Base-by-base conservation (phyloP, 2,113 vertebrate species). In the Rhegmatorhina hoffmannsi region DNA sequence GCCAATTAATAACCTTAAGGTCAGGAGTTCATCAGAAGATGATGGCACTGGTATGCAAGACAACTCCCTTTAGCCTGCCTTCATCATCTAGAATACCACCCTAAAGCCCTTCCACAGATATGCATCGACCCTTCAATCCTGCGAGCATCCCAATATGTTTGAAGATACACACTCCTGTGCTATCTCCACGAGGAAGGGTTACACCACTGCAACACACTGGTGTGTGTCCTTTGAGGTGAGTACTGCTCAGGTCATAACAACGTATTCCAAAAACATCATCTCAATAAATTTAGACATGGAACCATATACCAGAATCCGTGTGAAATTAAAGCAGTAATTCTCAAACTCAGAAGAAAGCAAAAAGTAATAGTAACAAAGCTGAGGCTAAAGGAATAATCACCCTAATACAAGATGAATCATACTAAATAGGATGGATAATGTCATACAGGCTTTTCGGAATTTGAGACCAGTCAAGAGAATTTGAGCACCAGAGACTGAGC, bases 141-240 rank as follows among this genome's bases (percentile, higher is more conserved):
- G 12, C 0, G 0, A 75, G 56, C 34, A 87, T 23, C 3, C 1
- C 26, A 6, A 0, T 43, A 55, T 29, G 10, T 46, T 6, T 40
- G 29, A 80, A 87, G 36, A 56, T 50, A 80, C 40, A 18, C 4
- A 5, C 24, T 43, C n/a, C 43, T 67, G 13, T 55, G 20, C 60
- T 26, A 7, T 36, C 8, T 36, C 34, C 60, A 73, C 44, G 60
- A 49, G 34, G 58, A 72, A 80, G 6, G 24, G 29, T 63, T 72
- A 84, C 25, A 67, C 13, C 14, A 73, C 55, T 89, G 15, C 31
- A 59, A 21, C 14, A 73, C 16, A 10, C 24, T 63, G 38, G 58
- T 14, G 8, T n/a, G 36, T 6, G 1, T n/a, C 47, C 25, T 85
- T 58, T 68, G 44, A 59, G 6, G 28, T 40, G 20, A 2, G 10